Conservation (phyloP, 2,113 vertebrate genomes). For the Tragelaphus buxtoni region DNA sequence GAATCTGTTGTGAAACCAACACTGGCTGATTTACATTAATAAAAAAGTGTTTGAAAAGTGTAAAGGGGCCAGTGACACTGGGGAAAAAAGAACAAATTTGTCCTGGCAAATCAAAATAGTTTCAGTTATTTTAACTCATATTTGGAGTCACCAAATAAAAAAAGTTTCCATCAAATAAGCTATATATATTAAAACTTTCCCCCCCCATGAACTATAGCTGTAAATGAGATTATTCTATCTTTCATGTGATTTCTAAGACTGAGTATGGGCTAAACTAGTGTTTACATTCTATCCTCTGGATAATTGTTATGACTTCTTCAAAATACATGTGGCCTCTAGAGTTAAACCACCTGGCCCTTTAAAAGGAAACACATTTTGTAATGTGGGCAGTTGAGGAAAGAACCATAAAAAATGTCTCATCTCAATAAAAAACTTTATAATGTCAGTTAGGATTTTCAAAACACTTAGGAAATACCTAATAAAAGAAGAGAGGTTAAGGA, state of each 20-base stretch:
- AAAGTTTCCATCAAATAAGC: background rate
- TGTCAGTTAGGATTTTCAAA: background rate
- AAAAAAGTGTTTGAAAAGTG: slow-evolving; percentile 11
- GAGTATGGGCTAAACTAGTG: background rate
- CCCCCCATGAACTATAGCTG: background rate
- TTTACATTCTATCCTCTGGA: background rate
- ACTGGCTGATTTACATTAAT: background rate
- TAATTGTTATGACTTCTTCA: background rate
- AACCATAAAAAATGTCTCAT: background rate
- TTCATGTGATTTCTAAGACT: background rate
- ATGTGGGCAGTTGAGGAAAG: background rate
- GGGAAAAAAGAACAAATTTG: background rate
- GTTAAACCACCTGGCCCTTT: background rate
- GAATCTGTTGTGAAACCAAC: background rate
- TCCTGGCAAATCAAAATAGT: background rate
- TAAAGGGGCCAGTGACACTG: background rate
- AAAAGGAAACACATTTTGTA: background rate
- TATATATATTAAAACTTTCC: background rate
- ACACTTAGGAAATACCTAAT: background rate
- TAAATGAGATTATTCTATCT: background rate
- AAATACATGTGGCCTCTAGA: background rate
- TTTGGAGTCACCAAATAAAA: background rate
- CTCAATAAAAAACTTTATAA: background rate
- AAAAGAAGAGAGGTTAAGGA: background rate
- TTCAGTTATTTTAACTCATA: background rate